Percentiles rank a stretch among this genome's conserved stretches.
phyloP scores from a whole-genome alignment of 1,140 invertebrate genomes.

The Acyrthosiphon pisum region DNA sequence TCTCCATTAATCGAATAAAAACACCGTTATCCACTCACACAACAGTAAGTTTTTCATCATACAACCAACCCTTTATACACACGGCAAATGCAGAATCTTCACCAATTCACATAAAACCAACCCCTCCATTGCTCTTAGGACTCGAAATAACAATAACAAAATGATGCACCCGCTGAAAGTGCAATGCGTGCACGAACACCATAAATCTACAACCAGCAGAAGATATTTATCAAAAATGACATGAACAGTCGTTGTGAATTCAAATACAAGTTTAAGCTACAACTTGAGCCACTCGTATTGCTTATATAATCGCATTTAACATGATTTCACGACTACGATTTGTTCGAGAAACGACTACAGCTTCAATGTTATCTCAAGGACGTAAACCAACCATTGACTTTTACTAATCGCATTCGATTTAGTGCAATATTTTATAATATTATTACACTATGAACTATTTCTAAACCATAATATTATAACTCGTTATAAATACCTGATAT shows the following conservation, averaged over 20 bases:
- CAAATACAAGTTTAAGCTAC: not conserved
- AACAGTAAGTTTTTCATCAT: not conserved
- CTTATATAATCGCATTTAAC: conserved; percentile 6
- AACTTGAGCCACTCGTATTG: not conserved
- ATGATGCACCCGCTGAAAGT: not conserved
- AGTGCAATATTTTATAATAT: not conserved
- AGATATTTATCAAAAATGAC: not conserved
- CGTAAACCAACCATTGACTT: not conserved
- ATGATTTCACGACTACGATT: not conserved
- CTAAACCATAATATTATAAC: not conserved
- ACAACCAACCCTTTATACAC: conserved; percentile 34
- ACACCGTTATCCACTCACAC: not conserved
- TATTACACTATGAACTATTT: not conserved
- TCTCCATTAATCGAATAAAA: conserved; percentile 49
- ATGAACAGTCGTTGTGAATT: conserved; percentile 22
- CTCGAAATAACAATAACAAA: conserved; percentile 34
- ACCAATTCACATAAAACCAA: not conserved
- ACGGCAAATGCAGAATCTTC: not conserved
- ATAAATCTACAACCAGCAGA: not conserved
- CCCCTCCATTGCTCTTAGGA: not conserved
- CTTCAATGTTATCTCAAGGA: not conserved
- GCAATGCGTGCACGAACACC: not conserved
- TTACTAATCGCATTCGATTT: not conserved
- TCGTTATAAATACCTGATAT: conserved; percentile 15
- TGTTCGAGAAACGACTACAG: not conserved